A percentile compares a stretch with the other conserved stretches of the same genome.
These are phyloP conservation scores for Petromus typicus DNA, from an alignment of 2,113 vertebrate genomes.

Conservation along the genomic window DNA sequence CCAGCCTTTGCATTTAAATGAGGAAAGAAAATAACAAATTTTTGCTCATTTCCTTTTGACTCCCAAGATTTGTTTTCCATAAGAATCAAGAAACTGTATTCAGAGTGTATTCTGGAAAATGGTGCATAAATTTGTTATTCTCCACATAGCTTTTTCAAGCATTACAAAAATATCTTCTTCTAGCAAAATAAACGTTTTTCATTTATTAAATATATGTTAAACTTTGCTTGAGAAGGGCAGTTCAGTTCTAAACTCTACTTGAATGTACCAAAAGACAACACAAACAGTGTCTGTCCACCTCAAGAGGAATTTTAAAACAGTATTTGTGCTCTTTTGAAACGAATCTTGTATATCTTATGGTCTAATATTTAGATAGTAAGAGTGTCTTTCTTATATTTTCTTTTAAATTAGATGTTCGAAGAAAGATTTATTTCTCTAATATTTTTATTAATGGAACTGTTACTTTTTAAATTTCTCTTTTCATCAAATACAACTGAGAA, in stretches of 20 bases:
- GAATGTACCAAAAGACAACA: neutral
- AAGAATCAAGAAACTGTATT: constrained; percentile 1
- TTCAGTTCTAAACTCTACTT: neutral
- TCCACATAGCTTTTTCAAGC: neutral
- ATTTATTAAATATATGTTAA: neutral
- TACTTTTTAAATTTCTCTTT: neutral
- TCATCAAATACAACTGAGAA: neutral
- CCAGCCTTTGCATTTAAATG: neutral
- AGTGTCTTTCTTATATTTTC: neutral
- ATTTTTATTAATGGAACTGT: neutral
- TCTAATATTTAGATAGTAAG: neutral
- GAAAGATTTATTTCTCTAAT: neutral
- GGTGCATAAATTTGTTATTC: neutral
- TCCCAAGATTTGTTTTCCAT: neutral
- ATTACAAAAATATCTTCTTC: neutral
- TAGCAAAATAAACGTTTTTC: constrained; percentile 1
- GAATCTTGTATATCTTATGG: neutral
- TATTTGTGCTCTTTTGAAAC: neutral
- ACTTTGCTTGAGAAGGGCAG: neutral
- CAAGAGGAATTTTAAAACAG: neutral
- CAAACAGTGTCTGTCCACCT: neutral
- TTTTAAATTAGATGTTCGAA: neutral
- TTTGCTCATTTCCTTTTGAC: neutral
- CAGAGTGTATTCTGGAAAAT: neutral
- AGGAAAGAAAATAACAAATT: neutral